phyloP scores from a whole-genome alignment of 1,140 invertebrate genomes.

The Halyomorpha halys region DNA sequence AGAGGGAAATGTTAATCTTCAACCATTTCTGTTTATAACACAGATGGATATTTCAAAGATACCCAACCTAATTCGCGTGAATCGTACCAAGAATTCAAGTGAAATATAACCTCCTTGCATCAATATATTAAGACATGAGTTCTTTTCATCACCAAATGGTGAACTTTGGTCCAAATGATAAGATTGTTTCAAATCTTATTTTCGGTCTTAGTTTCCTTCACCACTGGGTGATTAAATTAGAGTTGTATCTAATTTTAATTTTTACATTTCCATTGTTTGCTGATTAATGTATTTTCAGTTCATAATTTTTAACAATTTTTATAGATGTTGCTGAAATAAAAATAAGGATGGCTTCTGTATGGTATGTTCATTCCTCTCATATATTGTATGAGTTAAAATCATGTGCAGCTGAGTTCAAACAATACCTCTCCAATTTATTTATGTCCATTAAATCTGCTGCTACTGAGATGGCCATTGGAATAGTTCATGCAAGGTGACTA shows the following conservation, averaged over 20 bases:
- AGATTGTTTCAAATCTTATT: too few relatives aligned
- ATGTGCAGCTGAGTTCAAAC: slow-evolving; percentile 64
- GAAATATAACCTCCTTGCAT: too few relatives aligned
- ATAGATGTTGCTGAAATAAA: slow-evolving; percentile 41
- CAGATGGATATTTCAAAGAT: too few relatives aligned
- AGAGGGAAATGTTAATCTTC: too few relatives aligned
- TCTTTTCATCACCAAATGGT: too few relatives aligned
- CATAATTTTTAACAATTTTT: background rate
- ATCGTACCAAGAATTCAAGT: too few relatives aligned
- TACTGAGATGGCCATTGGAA: slow-evolving; percentile 83
- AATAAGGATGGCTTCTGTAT: slow-evolving; percentile 79
- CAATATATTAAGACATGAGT: too few relatives aligned
- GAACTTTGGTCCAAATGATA: background rate
- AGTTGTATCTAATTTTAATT: background rate
- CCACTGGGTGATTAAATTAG: too few relatives aligned
- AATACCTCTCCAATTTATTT: slow-evolving; percentile 60
- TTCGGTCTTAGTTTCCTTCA: too few relatives aligned
- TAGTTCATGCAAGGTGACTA: slow-evolving; percentile 58
- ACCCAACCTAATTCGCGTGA: too few relatives aligned
- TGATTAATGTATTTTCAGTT: background rate
- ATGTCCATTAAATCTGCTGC: slow-evolving; percentile 78
- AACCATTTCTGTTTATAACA: too few relatives aligned
- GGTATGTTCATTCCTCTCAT: slow-evolving; percentile 82
- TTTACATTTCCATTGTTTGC: background rate
- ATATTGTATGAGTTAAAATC: slow-evolving; percentile 76